Percentiles rank a stretch among this genome's conserved stretches.
Conservation (phyloP, 53 echinoderm and acorn worm genomes). For the Actinopyga echinites region DNA sequence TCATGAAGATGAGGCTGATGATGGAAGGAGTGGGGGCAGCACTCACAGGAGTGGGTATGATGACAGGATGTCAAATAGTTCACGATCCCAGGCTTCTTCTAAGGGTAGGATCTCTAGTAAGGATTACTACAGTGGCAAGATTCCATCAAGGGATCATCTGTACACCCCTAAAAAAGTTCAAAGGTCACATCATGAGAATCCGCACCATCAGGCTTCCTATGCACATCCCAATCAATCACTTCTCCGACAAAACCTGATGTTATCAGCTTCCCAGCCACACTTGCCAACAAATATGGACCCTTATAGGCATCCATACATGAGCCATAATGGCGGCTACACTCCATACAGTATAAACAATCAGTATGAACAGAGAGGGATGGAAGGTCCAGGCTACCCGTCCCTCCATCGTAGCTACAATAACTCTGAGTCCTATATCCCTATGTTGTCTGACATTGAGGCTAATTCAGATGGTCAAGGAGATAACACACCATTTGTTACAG, state of each 20-base stretch:
- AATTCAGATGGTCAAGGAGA: conserved; percentile 22
- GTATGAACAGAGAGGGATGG: neutral
- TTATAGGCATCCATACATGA: neutral
- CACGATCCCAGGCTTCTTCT: conserved; percentile 6
- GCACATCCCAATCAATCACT: conserved; percentile 20
- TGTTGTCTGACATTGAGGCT: conserved; percentile 29
- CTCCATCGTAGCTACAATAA: neutral
- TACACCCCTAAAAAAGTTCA: neutral
- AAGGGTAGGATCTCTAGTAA: conserved; percentile 8
- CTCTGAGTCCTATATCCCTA: conserved; percentile 19
- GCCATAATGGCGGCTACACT: neutral
- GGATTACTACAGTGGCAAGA: conserved; percentile 35
- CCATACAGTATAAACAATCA: conserved; percentile 20
- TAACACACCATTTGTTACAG: neutral
- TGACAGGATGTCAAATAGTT: neutral
- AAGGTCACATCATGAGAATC: neutral
- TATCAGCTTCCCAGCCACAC: conserved; percentile 48
- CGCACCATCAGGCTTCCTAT: neutral
- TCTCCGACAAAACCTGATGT: conserved; percentile 1
- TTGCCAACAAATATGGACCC: conserved; percentile 24
- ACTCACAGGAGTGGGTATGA: conserved; percentile 1
- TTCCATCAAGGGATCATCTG: neutral
- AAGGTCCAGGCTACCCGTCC: neutral
- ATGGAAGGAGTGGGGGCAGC: conserved; percentile 4
- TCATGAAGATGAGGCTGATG: neutral